Conservation (phyloP, 2,113 vertebrate species). For the Illadopsis cleaveri region DNA sequence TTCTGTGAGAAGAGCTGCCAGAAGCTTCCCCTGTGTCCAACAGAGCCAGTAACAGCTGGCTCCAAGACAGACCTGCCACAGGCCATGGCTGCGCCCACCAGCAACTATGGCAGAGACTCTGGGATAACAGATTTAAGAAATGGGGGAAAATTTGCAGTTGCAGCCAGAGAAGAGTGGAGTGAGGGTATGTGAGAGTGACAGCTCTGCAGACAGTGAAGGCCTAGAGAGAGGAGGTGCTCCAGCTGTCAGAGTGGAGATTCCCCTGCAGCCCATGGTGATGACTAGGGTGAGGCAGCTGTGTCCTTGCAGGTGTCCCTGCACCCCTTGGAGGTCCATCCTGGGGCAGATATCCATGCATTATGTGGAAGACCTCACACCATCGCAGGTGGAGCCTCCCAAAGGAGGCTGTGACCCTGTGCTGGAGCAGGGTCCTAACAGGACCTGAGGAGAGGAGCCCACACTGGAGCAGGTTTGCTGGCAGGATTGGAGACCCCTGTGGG, state of each 20-base stretch:
- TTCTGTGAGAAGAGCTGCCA: background rate
- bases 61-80: background rate
- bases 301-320: background rate
- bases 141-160: background rate
- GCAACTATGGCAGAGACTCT: background rate
- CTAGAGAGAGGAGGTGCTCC: background rate
- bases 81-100: background rate
- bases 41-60: background rate
- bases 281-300: background rate
- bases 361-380: accelerated
- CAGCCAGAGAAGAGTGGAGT: background rate
- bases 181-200: background rate
- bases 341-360: background rate
- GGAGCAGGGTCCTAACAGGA: background rate
- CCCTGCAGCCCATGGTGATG: background rate
- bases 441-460: background rate
- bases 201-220: background rate
- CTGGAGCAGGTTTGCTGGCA: background rate
- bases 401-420: background rate
- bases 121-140: background rate
- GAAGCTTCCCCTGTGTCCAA: accelerated
- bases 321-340: background rate
- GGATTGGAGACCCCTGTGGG: background rate
- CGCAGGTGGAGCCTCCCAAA: background rate
- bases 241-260: background rate